These are phyloP conservation scores for Merops nubicus DNA, from an alignment of 2,113 vertebrate species.

Conservation along the genomic window DNA sequence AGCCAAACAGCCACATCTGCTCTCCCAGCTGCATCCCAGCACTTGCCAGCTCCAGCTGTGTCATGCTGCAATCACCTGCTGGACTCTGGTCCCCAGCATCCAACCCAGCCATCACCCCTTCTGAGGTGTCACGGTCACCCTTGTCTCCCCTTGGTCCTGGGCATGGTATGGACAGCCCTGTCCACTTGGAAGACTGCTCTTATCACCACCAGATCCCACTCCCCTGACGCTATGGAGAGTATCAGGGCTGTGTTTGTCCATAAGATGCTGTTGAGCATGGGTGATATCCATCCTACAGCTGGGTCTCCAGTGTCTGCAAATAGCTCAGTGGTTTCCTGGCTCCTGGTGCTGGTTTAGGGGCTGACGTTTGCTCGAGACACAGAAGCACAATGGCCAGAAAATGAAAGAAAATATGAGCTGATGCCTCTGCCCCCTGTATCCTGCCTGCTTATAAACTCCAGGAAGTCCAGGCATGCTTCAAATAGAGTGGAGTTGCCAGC, in stretches of 20 bases:
- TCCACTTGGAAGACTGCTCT: background rate
- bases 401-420: background rate
- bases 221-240: background rate
- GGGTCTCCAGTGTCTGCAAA: background rate
- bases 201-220: background rate
- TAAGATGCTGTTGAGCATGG: background rate
- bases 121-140: background rate
- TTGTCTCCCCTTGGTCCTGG: background rate
- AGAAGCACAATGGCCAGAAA: background rate
- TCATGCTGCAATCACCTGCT: background rate
- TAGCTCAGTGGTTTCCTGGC: background rate
- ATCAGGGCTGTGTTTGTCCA: background rate
- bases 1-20: background rate
- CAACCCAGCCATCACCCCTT: background rate
- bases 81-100: background rate
- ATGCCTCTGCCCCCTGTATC: accelerated
- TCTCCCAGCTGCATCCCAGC: background rate
- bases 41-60: background rate
- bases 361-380: accelerated
- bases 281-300: background rate
- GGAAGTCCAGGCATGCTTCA: background rate
- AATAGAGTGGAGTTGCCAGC: background rate
- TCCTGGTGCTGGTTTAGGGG: background rate
- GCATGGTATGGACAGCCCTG: background rate
- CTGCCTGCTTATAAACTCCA: background rate